These are phyloP conservation scores for Epinephelus cyanopodus DNA, from an alignment of 2,113 vertebrate genomes.

Conservation along the genomic window DNA sequence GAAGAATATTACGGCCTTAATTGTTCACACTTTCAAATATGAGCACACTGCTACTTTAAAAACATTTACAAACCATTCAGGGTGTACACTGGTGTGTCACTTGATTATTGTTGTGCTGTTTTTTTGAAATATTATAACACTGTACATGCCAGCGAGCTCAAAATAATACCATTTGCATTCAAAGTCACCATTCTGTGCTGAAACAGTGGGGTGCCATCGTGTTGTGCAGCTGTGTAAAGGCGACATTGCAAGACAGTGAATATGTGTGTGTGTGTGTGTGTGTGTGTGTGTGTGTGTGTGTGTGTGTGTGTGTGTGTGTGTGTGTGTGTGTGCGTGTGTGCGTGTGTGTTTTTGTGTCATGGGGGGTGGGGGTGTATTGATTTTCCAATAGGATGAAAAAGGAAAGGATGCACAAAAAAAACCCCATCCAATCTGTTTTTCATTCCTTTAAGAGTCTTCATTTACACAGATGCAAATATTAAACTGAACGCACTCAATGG, in stretches of 20 bases:
- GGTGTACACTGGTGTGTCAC: neutral
- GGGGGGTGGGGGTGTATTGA: constrained; percentile 67
- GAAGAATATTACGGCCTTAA: neutral
- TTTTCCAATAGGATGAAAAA: constrained; percentile 77
- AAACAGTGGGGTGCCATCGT: constrained; percentile 5
- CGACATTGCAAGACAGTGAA: constrained; percentile 57
- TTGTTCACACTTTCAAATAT: neutral
- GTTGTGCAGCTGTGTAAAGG: constrained; percentile 50
- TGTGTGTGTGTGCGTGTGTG: neutral
- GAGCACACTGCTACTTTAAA: neutral
- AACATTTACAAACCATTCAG: neutral
- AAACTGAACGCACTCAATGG: constrained; percentile 77
- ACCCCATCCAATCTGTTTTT: constrained; percentile 67
- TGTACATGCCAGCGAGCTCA: constrained; percentile 3
- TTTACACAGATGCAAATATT: constrained; percentile 83
- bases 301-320: neutral
- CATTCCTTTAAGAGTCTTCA: constrained; percentile 80
- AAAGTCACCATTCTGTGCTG: neutral
- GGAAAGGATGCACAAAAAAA: constrained; percentile 62
- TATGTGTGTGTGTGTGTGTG: constrained; percentile 10
- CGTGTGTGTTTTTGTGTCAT: neutral
- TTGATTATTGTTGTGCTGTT: neutral
- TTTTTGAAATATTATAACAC: constrained; percentile 10
- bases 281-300: too few species aligned
- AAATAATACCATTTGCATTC: constrained; percentile 29